Evolutionary conservation across 2,888 invertebrate species (phyloP).

Genomic region (Uloborus plumipes): DNA sequence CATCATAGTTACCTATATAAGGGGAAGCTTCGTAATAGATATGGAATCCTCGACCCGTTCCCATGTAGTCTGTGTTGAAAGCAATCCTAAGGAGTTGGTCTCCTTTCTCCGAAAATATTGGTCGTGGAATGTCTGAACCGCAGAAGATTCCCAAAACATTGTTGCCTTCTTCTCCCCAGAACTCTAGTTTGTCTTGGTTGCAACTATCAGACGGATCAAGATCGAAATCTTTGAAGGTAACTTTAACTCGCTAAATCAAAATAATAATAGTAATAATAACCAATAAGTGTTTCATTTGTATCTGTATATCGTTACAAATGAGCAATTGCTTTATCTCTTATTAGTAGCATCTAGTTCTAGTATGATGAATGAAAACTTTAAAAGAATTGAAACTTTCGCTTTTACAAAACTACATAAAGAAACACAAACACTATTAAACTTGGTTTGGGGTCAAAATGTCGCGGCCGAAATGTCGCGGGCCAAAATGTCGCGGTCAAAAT

Average conservation of each 20-base stretch:
- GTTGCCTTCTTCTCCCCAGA: constrained; percentile 8
- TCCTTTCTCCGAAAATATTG: constrained; percentile 10
- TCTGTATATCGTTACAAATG: too few relatives aligned
- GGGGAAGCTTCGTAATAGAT: constrained; percentile 31
- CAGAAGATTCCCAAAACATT: constrained; percentile 13
- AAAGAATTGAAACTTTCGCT: too few relatives aligned
- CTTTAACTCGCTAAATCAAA: constrained; percentile 19
- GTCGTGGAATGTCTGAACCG: constrained; percentile 13
- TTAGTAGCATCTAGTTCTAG: too few relatives aligned
- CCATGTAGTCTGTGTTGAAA: constrained; percentile 21
- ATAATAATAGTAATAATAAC: neutral
- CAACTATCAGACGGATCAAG: constrained; percentile 23
- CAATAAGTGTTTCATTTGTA: too few relatives aligned
- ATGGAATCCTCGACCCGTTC: constrained; percentile 27
- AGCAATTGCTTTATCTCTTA: too few relatives aligned
- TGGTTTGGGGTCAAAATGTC: too few relatives aligned
- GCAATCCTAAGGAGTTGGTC: neutral
- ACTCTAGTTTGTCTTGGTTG: neutral
- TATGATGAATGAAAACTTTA: too few relatives aligned
- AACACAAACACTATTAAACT: too few relatives aligned
- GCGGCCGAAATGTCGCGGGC: too few relatives aligned
- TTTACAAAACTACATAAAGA: too few relatives aligned
- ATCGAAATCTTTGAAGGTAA: constrained; percentile 29
- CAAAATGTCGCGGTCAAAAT: too few relatives aligned
- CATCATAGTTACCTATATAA: constrained; percentile 2